Evolutionary conservation across 1,140 invertebrate species (phyloP), one percentile per base, ranked within the genome.

Genomic region (Seison nebaliae): DNA sequence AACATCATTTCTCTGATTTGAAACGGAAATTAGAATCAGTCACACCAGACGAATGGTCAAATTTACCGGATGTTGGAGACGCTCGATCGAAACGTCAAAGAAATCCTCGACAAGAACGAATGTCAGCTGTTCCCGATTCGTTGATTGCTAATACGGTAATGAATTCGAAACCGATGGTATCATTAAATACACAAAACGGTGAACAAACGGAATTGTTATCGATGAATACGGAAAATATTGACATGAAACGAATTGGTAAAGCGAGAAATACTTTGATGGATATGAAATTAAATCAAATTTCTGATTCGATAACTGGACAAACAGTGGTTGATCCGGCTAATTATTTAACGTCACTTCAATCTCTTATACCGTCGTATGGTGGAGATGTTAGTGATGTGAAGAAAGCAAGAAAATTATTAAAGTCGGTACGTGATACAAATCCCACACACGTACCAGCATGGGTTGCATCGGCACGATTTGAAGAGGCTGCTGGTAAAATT

Each of bases 291-390:
- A 94, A 78, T 33, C 88, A 96, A 63, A 63, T 88, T 9, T 96
- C 86, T 0, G 88, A 98, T 62, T 94, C 86, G 5, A 88, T 98
- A 1, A 76, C 74, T 19, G 91, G 91, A 4, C 91, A 98, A 64
- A 98, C 91, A 14, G 88, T 96, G 0, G 84, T 98, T 2, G 91
- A 98, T 66, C 88, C 91, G 0, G 96, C 96, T 60, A 88, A 88
- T 8, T 98, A 98, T 54, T 63, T 98, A 6, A 98, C 91, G 4
- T 86, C 96, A 60, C 62, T 98, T 20, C 84, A 96, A 52, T 88
- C 80, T 24, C 94, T 96, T 81, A 80, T 96, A 46, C 88, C 88
- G 1, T 78, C 78, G 12, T 83, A 91, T 58, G 84, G 84, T 5
- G 84, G 83, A 7, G 88, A 98, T 55, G 93, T 96, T 19, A 88